Evolutionary conservation across 2,113 vertebrate species (phyloP), one percentile per base, ranked within the genome.

Genomic region (Rhabdornis inornatus): DNA sequence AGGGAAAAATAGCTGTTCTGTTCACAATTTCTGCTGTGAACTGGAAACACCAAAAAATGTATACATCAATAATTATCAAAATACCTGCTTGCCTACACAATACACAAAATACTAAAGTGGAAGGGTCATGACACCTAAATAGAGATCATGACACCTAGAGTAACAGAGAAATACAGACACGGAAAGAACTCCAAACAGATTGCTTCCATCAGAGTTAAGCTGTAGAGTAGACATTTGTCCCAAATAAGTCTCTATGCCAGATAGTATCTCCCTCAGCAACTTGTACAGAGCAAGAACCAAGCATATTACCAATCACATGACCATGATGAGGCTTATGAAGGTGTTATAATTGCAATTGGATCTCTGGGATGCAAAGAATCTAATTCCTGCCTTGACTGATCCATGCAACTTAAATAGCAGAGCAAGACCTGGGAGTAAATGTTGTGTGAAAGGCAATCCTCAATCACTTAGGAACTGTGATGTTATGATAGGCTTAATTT

Each of bases 401-500:
- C 24, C 20, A 14, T 21, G 20, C 25, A 75, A 31, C 35, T 78
- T 78, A 2, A 2, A 59, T n/a, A 37, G 19, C 47, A 20, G 15
- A 27, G n/a, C 25, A 72, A 78, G 83, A 77, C 22, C 23, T 72
- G 30, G 22, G 40, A 90, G 40, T 13, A 87, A 92, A 59, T 27
- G 30, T 87, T 92, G 37, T 66, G 79, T 81, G 86, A 94, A 90
- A 86, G 44, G 72, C 90, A 96, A 92, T 86, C 87, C 40, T 94
- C 63, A 86, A 55, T 66, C 75, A 88, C 39, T 52, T 53, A 71
- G 76, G 44, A 95, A 49, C 30, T 88, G 33, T 52, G 39, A 40
- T 90, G 44, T 90, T 96, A 75, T 57, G 79, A 93, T 93, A 93
- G 72, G 65, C 44, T 66, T 85, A 30, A 86, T 93, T 94, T 96